These are phyloP conservation scores for Hyppa rectilinea DNA, from an alignment of 2,888 invertebrate genomes.

Conservation along the genomic window DNA sequence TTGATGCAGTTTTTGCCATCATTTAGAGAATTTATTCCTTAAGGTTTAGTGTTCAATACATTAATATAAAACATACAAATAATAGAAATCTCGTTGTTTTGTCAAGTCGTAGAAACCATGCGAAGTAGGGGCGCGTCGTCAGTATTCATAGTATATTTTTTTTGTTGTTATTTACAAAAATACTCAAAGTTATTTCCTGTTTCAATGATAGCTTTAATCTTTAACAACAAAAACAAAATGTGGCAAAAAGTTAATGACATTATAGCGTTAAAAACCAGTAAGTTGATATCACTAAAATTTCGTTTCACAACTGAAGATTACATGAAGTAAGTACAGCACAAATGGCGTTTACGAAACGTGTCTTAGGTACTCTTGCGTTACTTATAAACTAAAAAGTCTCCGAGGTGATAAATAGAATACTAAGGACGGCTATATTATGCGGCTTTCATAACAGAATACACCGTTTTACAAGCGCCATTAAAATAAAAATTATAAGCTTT, in stretches of 20 bases:
- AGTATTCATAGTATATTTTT: no score
- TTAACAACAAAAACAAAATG: constrained; percentile 10
- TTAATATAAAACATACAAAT: no score
- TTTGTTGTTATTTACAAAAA: constrained; percentile 6
- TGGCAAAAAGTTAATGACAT: not conserved
- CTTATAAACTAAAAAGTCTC: not conserved
- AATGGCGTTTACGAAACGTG: not conserved
- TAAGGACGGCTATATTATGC: not conserved
- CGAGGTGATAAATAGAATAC: not conserved
- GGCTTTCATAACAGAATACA: not conserved
- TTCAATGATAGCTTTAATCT: constrained; percentile 3
- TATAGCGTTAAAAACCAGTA: not conserved
- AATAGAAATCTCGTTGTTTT: no score
- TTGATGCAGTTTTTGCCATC: no score
- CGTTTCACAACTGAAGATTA: not conserved
- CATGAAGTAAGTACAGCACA: not conserved
- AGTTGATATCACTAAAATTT: not conserved
- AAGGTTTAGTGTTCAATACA: no score
- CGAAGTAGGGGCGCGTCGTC: no score
- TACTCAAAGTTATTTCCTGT: not conserved
- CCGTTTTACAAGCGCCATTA: no score
- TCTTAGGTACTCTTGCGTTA: not conserved
- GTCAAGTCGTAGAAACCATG: no score
- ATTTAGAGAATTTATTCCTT: no score
- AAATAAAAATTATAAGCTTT: no score